phyloP scores from a whole-genome alignment of 2,888 invertebrate genomes.

The Xiphydria camelus region DNA sequence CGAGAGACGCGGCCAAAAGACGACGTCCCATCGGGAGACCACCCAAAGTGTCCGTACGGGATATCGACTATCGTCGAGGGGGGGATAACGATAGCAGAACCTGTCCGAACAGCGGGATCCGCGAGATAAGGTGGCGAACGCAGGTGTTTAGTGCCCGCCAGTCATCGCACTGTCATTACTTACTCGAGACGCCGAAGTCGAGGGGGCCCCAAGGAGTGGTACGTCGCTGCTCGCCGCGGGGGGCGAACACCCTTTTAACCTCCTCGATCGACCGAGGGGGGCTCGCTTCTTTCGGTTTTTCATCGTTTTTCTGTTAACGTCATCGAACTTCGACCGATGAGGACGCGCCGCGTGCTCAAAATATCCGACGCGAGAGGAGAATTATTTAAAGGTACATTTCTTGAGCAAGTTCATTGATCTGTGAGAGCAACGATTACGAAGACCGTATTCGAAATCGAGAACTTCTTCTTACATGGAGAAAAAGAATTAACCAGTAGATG shows the following conservation, averaged over 20 bases:
- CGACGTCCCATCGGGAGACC: conserved; percentile 30
- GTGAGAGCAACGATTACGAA: too few relatives aligned
- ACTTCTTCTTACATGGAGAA: too few relatives aligned
- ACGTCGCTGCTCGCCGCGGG: conserved; percentile 32
- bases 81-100: conserved; percentile 39
- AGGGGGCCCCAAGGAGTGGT: conserved; percentile 21
- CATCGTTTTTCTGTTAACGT: too few relatives aligned
- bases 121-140: conserved; percentile 51
- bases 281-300: too few relatives aligned
- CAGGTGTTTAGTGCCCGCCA: conserved; percentile 53
- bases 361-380: too few relatives aligned
- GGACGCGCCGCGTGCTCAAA: too few relatives aligned
- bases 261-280: too few relatives aligned
- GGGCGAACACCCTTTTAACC: conserved; percentile 20
- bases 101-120: conserved; percentile 48
- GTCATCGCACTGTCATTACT: conserved; percentile 56
- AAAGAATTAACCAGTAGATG: too few relatives aligned
- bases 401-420: too few relatives aligned
- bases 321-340: too few relatives aligned
- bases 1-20: neutral
- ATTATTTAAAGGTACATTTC: too few relatives aligned
- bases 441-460: too few relatives aligned
- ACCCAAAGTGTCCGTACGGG: conserved; percentile 39
- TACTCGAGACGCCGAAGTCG: conserved; percentile 30
- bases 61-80: conserved; percentile 29